phyloP scores from a whole-genome alignment of 2,113 vertebrate species.

The Actinemys pallida region DNA sequence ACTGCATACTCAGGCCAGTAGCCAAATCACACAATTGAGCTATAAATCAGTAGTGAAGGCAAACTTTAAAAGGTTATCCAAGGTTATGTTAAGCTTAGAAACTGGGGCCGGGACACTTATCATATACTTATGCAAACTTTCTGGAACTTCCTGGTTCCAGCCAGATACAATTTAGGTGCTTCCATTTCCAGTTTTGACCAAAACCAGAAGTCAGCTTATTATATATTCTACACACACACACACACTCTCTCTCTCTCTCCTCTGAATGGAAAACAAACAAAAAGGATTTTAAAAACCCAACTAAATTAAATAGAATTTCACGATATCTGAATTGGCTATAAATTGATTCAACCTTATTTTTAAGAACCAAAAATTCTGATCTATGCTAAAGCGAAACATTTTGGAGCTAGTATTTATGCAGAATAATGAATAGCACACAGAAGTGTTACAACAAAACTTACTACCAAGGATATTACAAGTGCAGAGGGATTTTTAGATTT shows the following conservation, averaged over 20 bases:
- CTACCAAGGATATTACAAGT: constrained; percentile 23
- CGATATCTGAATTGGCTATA: neutral
- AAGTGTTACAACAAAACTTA: constrained; percentile 30
- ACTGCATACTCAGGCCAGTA: neutral
- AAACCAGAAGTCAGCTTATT: neutral
- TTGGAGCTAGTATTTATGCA: neutral
- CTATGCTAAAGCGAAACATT: neutral
- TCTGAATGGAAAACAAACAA: neutral
- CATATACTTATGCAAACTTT: neutral
- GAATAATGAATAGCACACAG: constrained; percentile 16
- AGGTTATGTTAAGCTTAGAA: neutral
- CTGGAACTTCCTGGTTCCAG: neutral
- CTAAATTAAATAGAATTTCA: neutral
- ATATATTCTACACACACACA: neutral
- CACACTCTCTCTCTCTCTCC: too few species aligned
- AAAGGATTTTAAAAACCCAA: neutral
- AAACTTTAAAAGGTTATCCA: constrained; percentile 11
- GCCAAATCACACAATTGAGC: neutral
- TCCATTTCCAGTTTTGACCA: neutral
- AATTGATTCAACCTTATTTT: constrained; percentile 1
- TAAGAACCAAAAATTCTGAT: constrained; percentile 4
- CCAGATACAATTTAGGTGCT: neutral
- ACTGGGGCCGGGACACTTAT: neutral
- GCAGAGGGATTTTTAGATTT: constrained; percentile 25
- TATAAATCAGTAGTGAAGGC: constrained; percentile 8